Conservation (phyloP, 37 sponge, comb jelly and placozoan genomes). For the Spongilla lacustris region DNA sequence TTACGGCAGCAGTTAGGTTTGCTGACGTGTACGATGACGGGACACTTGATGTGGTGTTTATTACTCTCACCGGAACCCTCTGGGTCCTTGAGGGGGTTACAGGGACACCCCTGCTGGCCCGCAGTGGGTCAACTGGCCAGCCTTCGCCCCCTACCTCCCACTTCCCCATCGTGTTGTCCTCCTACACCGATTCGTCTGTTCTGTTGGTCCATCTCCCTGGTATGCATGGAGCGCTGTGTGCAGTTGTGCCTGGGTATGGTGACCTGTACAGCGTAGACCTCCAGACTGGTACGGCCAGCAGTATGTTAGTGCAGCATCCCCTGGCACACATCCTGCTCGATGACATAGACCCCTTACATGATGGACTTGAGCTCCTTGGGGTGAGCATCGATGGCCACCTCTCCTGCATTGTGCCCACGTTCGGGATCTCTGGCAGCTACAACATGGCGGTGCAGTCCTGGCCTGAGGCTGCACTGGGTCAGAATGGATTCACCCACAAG, state of each 20-base stretch:
- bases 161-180: slow-evolving; percentile 41
- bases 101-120: not conserved
- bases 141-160: too few species aligned
- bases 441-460: slow-evolving; percentile 39
- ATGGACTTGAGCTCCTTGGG: slow-evolving; percentile 56
- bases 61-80: slow-evolving; percentile 34
- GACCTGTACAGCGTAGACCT: slow-evolving; percentile 38
- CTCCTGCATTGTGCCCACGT: slow-evolving; percentile 15
- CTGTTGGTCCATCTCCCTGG: slow-evolving; percentile 21
- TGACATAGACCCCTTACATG: slow-evolving; percentile 59
- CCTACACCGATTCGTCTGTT: slow-evolving; percentile 9
- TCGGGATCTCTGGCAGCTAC: not conserved
- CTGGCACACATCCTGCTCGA: slow-evolving; percentile 24
- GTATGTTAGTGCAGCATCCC: not conserved
- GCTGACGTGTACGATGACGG: slow-evolving; percentile 45
- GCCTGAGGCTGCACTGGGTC: slow-evolving; percentile 33
- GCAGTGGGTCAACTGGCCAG: too few species aligned
- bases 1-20: slow-evolving; percentile 36
- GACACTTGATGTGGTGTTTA: slow-evolving; percentile 44
- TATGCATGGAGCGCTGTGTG: not conserved
- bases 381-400: slow-evolving; percentile 38
- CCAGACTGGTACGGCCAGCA: slow-evolving; percentile 11
- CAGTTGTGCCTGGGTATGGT: slow-evolving; percentile 10
- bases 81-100: slow-evolving; percentile 48
- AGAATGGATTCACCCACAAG: slow-evolving; percentile 59